Conservation (phyloP, 2,113 vertebrate genomes). For the Sceloporus tristichus region DNA sequence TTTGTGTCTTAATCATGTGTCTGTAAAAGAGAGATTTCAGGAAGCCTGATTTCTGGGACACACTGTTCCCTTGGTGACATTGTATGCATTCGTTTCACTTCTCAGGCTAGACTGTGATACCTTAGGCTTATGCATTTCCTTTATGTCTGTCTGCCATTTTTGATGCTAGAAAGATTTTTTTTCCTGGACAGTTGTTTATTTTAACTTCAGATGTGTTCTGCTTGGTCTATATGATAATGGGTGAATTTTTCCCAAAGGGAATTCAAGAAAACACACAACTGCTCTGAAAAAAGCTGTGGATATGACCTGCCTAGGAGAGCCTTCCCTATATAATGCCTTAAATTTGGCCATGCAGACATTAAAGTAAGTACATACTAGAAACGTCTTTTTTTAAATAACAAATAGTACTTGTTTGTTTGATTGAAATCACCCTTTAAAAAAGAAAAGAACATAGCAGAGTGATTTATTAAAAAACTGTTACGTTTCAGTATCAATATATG, state of each 20-base stretch:
- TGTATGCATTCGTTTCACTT: not conserved
- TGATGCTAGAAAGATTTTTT: not conserved
- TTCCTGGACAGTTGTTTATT: constrained; percentile 4
- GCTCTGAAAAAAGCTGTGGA: constrained; percentile 92
- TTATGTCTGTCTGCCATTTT: not conserved
- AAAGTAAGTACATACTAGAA: constrained; percentile 82
- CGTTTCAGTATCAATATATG: not conserved
- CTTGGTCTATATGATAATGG: constrained; percentile 27
- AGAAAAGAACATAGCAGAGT: not conserved
- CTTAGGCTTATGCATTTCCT: not conserved
- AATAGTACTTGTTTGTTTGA: not conserved
- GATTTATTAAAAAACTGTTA: not conserved
- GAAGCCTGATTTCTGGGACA: not conserved
- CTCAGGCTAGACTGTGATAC: not conserved
- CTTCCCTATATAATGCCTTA: constrained; percentile 95
- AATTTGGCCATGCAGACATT: constrained; percentile 91
- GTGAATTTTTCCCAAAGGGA: constrained; percentile 80
- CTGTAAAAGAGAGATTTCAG: not conserved
- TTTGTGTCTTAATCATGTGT: not conserved
- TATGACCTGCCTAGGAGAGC: constrained; percentile 91
- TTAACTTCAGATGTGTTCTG: not conserved
- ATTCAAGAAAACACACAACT: constrained; percentile 88
- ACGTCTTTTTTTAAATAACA: constrained; percentile 12
- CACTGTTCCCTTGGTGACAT: not conserved
- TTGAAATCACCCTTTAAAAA: not conserved